Conservation (phyloP, 2,888 invertebrate genomes). For the Watsonalla cultraria region DNA sequence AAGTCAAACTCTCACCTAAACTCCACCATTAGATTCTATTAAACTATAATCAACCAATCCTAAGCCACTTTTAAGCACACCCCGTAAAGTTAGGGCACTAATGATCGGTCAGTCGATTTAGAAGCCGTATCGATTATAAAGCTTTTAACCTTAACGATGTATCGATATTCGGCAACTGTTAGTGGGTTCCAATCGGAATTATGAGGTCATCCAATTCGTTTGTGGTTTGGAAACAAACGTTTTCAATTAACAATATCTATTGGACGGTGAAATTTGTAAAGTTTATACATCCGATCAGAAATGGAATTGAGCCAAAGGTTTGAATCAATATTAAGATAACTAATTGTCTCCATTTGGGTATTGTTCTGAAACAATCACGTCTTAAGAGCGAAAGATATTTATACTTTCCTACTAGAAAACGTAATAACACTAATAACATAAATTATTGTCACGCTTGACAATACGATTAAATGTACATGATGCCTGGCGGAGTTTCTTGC, state of each 20-base stretch:
- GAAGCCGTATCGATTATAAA: neutral
- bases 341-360: too few species aligned
- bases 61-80: neutral
- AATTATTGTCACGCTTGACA: too few species aligned
- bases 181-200: conserved; percentile 1
- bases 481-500: too few species aligned
- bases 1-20: too few species aligned
- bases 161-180: neutral
- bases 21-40: neutral
- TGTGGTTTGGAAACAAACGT: neutral
- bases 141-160: conserved; percentile 2
- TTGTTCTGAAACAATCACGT: too few species aligned
- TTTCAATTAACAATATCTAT: conserved; percentile 1
- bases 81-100: neutral
- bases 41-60: neutral
- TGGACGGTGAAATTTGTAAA: neutral
- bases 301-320: too few species aligned
- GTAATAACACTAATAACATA: too few species aligned
- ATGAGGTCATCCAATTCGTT: neutral
- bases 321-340: too few species aligned
- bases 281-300: neutral
- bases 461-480: too few species aligned
- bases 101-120: neutral
- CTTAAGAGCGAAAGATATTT: too few species aligned
- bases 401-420: too few species aligned